These are phyloP conservation scores for Polymixis lichenea DNA, from an alignment of 2,888 invertebrate genomes.

Conservation along the genomic window DNA sequence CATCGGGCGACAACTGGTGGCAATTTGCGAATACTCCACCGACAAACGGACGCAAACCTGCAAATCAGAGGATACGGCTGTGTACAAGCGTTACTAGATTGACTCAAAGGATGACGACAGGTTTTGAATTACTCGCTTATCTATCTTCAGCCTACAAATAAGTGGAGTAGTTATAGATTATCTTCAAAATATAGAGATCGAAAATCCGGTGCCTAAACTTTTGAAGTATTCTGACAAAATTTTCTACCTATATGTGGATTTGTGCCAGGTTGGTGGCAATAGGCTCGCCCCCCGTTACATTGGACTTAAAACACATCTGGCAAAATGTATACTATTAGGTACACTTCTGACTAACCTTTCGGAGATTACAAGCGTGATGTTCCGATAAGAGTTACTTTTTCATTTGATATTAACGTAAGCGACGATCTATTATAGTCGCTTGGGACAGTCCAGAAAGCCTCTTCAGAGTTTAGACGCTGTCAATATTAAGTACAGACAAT, in stretches of 20 bases:
- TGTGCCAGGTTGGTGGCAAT: too few relatives aligned
- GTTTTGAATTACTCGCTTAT: not conserved
- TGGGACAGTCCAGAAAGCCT: not conserved
- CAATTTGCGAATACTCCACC: constrained; percentile 39
- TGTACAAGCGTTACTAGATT: not conserved
- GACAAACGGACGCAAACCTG: constrained; percentile 14
- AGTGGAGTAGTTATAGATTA: too few relatives aligned
- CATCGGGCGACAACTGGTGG: constrained; percentile 21
- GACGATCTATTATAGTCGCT: not conserved
- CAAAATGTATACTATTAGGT: too few relatives aligned
- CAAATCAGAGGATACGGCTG: constrained; percentile 24
- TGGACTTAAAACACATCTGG: too few relatives aligned
- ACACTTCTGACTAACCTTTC: too few relatives aligned
- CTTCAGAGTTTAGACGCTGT: too few relatives aligned
- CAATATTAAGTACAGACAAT: not conserved
- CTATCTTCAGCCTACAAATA: not conserved
- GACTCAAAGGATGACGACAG: not conserved
- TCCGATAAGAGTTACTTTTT: not conserved
- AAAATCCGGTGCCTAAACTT: too few relatives aligned
- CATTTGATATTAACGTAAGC: not conserved
- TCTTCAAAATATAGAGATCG: not conserved
- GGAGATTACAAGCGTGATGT: too few relatives aligned
- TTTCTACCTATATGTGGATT: too few relatives aligned
- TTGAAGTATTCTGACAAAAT: not conserved
- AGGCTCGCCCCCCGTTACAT: too few relatives aligned